A percentile compares a stretch with the other conserved stretches of the same genome.
Conservation (phyloP, 2,113 vertebrate species). For the Lepisosteus osseus region DNA sequence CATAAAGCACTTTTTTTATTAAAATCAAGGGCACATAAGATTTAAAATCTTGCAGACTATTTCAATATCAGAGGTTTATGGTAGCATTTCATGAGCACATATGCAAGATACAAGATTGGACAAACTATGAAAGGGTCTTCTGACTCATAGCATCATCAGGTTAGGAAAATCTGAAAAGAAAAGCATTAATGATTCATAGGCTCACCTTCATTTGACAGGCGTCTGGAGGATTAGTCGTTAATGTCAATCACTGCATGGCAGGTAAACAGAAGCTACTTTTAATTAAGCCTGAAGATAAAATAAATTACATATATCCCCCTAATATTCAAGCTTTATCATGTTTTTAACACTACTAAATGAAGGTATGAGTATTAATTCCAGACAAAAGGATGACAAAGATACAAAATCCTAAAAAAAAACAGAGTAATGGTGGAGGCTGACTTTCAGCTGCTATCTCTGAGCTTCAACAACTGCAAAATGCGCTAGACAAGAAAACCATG, state of each 20-base stretch:
- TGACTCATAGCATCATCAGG: constrained; percentile 4
- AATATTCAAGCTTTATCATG: constrained; percentile 13
- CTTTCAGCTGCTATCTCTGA: no score
- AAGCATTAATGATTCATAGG: constrained; percentile 5
- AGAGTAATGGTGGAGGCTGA: no score
- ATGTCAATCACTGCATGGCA: constrained; percentile 26
- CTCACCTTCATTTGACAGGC: constrained; percentile 9
- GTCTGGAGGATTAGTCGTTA: constrained; percentile 20
- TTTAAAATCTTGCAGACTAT: no score
- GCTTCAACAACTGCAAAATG: no score
- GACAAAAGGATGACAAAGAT: constrained; percentile 16
- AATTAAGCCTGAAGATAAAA: constrained; percentile 21
- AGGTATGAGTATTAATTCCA: constrained; percentile 20
- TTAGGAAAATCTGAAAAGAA: neutral
- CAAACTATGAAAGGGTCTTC: no score
- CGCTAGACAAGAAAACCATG: no score
- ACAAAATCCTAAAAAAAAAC: neutral
- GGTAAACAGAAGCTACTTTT: constrained; percentile 20
- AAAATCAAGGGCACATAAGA: no score
- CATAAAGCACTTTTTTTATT: no score
- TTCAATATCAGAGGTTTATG: no score
- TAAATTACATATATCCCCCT: neutral
- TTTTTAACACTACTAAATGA: constrained; percentile 15
- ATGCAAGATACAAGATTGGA: no score
- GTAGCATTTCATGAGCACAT: no score